Base-by-base conservation (phyloP, 2,797 vertebrate genomes). In the Scleropages formosus region DNA sequence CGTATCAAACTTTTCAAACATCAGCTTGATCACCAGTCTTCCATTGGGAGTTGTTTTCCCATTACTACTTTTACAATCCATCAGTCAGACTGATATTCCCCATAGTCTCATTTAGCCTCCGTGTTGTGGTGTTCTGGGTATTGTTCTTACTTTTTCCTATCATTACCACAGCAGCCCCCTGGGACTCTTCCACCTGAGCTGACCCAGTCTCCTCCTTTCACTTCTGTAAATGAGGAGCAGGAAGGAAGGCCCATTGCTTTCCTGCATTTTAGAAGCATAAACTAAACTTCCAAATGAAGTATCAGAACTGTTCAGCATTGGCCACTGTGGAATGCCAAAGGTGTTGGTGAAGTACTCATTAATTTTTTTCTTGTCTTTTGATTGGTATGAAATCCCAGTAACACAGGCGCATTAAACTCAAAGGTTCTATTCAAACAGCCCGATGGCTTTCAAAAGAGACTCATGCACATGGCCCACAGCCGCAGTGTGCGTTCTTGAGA, bases 181-280 rank as follows among this genome's bases (percentile, higher is more conserved):
- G 61, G 63, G 74, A 75, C 72, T 6, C 16, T 22, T 72, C 31
- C 75, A 80, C 80, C 82, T 80, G 73, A 75, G 75, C 76, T 56
- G 78, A 15, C 31, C 60, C 74, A 46, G 24, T 46, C 68, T 65
- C 73, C 60, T 60, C 65, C 31, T 73, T 80, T 81, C 74, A 27
- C 76, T 78, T 75, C 75, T 44, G 8, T 76, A 75, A 81, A 79
- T 58, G 39, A 72, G 75, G 15, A 31, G 8, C 63, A 74, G 22
- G 75, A 64, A 53, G 8, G 53, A 31, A 20, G 24, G 27, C 49
- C 61, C 44, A 51, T 71, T 63, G 56, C 26, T 8, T 75, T 47
- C 60, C 46, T 73, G 31, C 51, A 46, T 64, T 65, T 61, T 26
- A 31, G 8, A 15, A 59, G 75, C 70, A 16, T 31, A 31, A 64